Evolutionary conservation across 1,140 invertebrate species (phyloP).

Genomic region (Heliconius congener): DNA sequence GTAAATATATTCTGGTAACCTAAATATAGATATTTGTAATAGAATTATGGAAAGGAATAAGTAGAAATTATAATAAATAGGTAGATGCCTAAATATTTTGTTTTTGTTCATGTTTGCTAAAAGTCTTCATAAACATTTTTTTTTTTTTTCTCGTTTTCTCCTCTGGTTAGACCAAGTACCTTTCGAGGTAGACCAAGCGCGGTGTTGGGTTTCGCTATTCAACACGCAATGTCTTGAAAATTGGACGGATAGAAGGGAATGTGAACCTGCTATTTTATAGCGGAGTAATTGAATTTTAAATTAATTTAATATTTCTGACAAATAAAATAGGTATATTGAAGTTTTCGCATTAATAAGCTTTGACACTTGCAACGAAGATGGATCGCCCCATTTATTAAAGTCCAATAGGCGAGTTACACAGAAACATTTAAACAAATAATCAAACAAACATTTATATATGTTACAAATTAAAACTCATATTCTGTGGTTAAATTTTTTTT

Average conservation of each 20-base stretch:
- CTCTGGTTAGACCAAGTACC: too few relatives aligned
- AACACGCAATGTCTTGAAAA: too few relatives aligned
- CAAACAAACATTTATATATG: background rate
- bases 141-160: too few relatives aligned
- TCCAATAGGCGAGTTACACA: background rate
- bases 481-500: background rate
- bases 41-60: background rate
- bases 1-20: background rate
- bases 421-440: background rate
- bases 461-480: background rate
- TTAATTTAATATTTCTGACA: background rate
- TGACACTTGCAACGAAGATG: constrained; percentile 13
- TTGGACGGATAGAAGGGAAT: too few relatives aligned
- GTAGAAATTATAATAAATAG: too few relatives aligned
- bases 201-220: too few relatives aligned
- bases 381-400: constrained; percentile 3
- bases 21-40: background rate
- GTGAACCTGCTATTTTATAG: background rate
- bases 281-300: background rate
- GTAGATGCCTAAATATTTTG: too few relatives aligned
- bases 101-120: too few relatives aligned
- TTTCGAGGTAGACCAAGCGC: too few relatives aligned
- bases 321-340: background rate
- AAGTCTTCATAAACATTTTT: too few relatives aligned
- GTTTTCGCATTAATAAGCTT: background rate